Evolutionary conservation across 2,113 vertebrate genomes (phyloP), one percentile per base, ranked within the genome.

Genomic region (Craseonycteris thonglongyai): DNA sequence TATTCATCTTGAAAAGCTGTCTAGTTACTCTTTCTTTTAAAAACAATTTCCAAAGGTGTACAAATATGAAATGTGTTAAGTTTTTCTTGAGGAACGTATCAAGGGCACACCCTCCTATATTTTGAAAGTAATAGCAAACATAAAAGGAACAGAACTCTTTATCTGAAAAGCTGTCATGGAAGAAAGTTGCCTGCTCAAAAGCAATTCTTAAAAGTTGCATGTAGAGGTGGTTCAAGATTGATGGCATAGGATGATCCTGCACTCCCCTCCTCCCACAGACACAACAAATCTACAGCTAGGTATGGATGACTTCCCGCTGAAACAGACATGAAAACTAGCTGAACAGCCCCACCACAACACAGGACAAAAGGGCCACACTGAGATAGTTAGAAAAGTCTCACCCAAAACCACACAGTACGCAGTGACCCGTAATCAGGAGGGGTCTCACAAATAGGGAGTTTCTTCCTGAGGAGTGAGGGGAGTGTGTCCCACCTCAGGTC

Each of bases 21-120:
- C 42, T 85, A 66, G 56, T 35, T 94, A 76, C 91, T 96, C 58
- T 93, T 96, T 95, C 45, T 68, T 96, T 94, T 78, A 94, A 96
- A 94, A 92, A 51, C 35, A 88, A 58, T 72, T 82, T 96, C 38
- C 28, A 69, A 30, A 72, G 49, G 45, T 69, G 63, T 90, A 91
- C 18, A 90, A 51, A 90, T 65, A 90, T 4, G 68, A 94, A 94
- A 75, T 59, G 18, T 47, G 35, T 75, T 69, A 90, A 66, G 42
- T 71, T 95, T 76, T 78, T 81, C 42, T 68, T 88, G 58, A 90
- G 59, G 49, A 72, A 95, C n/a, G n/a, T 68, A 56, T 7, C 22
- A 58, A 90, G 82, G n/a, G n/a, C 75, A 13, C 19, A 54, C 9
- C 30, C 72, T 89, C 12, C 14, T 83, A 42, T 71, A 65, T 86